Percentiles rank a stretch among this genome's conserved stretches.
phyloP scores from a whole-genome alignment of 1,140 invertebrate genomes.

The Temnothorax nylanderi region DNA sequence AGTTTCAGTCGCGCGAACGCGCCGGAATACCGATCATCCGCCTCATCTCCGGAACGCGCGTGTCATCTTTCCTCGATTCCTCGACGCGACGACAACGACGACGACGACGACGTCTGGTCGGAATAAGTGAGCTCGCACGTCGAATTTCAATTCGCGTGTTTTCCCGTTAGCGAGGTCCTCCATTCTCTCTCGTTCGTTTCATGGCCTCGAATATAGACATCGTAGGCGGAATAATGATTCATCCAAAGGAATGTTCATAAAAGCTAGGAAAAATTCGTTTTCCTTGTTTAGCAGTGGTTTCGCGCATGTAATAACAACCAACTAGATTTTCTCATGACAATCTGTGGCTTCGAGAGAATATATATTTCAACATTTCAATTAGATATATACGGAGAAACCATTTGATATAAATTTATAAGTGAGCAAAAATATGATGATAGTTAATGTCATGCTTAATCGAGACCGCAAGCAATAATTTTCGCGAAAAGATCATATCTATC shows the following conservation, averaged over 20 bases:
- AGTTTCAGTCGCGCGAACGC: conserved; percentile 19
- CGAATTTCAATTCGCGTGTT: conserved; percentile 70
- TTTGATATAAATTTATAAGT: neutral
- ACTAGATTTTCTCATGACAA: neutral
- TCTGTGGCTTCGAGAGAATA: neutral
- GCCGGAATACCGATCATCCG: conserved; percentile 65
- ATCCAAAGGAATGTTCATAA: neutral
- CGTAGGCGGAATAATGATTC: conserved; percentile 21
- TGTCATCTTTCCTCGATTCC: neutral
- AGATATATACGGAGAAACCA: too few relatives aligned
- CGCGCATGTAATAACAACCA: neutral
- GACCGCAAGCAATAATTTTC: conserved; percentile 14
- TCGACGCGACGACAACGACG: neutral
- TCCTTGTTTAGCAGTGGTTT: neutral
- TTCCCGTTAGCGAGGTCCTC: conserved; percentile 54
- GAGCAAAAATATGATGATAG: neutral
- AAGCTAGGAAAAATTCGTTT: neutral
- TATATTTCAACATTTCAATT: conserved; percentile 1
- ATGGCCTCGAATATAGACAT: conserved; percentile 28
- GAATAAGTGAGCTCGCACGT: conserved; percentile 48
- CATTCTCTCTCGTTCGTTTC: conserved; percentile 13
- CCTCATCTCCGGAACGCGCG: conserved; percentile 29
- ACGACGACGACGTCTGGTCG: neutral
- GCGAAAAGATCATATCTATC: neutral
- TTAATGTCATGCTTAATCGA: neutral